Evolutionary conservation across 2,888 invertebrate species (phyloP), one percentile per base, ranked within the genome.

Genomic region (Andrena minutula): DNA sequence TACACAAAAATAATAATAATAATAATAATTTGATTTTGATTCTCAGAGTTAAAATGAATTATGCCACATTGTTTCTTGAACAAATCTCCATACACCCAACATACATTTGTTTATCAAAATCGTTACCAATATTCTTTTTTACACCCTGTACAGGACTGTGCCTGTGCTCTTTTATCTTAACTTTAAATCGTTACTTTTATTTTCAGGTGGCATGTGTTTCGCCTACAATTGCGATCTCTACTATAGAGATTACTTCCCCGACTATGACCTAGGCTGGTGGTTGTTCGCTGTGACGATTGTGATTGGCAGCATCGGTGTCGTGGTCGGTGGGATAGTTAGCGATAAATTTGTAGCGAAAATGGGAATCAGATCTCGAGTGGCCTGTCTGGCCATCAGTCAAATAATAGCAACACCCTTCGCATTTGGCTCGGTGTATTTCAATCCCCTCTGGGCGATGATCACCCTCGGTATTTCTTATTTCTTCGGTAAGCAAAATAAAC

Each of bases 221-320:
- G 98, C 98, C 0, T 98, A 98, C 95, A 98, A 98, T 93, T 98
- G 98, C 6, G 98, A 98, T 93, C 95, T 98, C 69, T 98, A 98
- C 94, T 98, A 98, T 94, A 96, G 97, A 82, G 96, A 96, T 78
- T 98, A 98, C 94, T 98, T 97, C 94, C 98, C 98, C 0, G 97
- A 98, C 90, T 97, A 97, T 89, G 98, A 98, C 94, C 95, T 98
- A 16, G 97, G 98, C 89, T 98, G 98, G 97, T 98, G 97, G 97
- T 94, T 98, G 89, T 98, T 98, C 92, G 97, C 96, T 0, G 98
- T 98, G 49, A 98, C 98, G 23, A 98, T 98, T 85, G 96, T 97
- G 61, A 97, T 98, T 90, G 98, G 97, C 5, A 96, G 96, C 73
- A 94, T 96, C n/a, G 97, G 97, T 2, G 96, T 97, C 0, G 97